These are phyloP conservation scores for Miniopterus natalensis DNA, from an alignment of 2,113 vertebrate genomes.

Conservation along the genomic window DNA sequence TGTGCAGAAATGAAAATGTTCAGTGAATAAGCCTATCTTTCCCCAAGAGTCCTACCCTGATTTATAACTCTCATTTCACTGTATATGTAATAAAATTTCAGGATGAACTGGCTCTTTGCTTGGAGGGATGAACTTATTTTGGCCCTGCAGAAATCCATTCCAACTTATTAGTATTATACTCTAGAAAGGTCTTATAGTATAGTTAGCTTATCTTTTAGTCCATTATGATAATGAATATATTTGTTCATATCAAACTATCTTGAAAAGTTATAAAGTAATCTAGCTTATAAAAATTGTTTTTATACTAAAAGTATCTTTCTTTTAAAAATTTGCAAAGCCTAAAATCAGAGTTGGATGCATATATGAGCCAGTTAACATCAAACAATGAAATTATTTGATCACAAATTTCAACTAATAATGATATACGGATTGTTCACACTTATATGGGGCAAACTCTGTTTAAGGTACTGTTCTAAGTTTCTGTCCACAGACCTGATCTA, in stretches of 20 bases:
- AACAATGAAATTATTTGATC: not conserved
- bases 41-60: not conserved
- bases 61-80: constrained; percentile 3
- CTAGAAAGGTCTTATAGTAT: not conserved
- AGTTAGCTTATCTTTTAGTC: not conserved
- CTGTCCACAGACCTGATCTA: not conserved
- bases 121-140: not conserved
- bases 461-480: not conserved
- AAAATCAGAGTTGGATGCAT: constrained; percentile 31
- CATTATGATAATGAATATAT: not conserved
- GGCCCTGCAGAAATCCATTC: not conserved
- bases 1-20: constrained; percentile 4
- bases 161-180: not conserved
- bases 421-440: not conserved
- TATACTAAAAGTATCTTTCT: constrained; percentile 19
- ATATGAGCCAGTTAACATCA: not conserved
- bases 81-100: not conserved
- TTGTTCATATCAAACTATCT: constrained; percentile 37
- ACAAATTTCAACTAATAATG: not conserved
- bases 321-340: not conserved
- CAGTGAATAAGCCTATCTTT: not conserved
- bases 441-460: not conserved
- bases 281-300: not conserved
- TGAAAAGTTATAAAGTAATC: not conserved
- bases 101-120: not conserved